Percentiles rank a stretch among this genome's conserved stretches.
Evolutionary conservation across 2,113 vertebrate species (phyloP).

Genomic region (Passer domesticus): DNA sequence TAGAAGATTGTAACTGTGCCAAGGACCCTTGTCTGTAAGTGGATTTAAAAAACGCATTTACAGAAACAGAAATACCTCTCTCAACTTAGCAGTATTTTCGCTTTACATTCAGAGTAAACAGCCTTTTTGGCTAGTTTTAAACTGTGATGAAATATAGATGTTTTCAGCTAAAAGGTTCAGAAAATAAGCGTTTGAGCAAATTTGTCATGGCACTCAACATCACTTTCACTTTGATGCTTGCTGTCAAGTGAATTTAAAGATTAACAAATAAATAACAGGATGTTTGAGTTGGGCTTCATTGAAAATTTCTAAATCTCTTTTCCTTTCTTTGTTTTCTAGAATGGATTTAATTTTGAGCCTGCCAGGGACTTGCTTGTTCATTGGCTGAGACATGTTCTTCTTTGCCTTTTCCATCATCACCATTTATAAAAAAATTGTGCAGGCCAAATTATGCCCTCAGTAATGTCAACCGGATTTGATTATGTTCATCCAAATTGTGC

Average conservation of each 20-base stretch:
- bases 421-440: background rate
- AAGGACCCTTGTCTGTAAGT: slow-evolving; percentile 37
- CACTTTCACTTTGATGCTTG: slow-evolving; percentile 5
- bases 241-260: slow-evolving; percentile 46
- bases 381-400: background rate
- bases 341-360: background rate
- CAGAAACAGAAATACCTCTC: slow-evolving; percentile 43
- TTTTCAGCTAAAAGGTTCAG: slow-evolving; percentile 20
- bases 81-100: background rate
- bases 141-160: slow-evolving; percentile 30
- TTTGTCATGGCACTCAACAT: slow-evolving; percentile 12
- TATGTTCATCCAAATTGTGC: background rate
- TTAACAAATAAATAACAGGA: slow-evolving; percentile 46
- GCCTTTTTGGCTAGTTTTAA: slow-evolving; percentile 6
- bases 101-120: slow-evolving; percentile 8
- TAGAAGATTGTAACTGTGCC: slow-evolving; percentile 30
- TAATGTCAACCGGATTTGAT: background rate
- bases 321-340: slow-evolving; percentile 19
- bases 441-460: background rate
- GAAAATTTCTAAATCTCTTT: slow-evolving; percentile 12
- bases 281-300: background rate
- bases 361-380: background rate
- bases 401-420: background rate
- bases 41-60: slow-evolving; percentile 36
- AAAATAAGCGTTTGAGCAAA: slow-evolving; percentile 32